These are phyloP conservation scores for Pseudococcus jackbeardsleyi DNA, from an alignment of 2,888 invertebrate genomes.

Conservation along the genomic window DNA sequence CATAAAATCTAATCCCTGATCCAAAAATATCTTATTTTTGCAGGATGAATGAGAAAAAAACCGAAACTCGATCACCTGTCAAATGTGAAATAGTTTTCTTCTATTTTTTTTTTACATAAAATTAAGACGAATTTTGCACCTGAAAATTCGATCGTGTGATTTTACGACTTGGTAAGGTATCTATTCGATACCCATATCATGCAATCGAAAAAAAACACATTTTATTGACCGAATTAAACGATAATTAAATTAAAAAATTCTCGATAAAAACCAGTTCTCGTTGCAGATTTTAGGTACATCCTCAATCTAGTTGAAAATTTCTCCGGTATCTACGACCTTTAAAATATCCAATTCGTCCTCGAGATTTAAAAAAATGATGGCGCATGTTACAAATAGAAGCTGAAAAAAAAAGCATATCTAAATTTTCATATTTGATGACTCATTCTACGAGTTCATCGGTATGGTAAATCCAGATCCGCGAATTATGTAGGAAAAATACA, in stretches of 20 bases:
- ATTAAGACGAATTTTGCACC: not conserved
- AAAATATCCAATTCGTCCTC: not conserved
- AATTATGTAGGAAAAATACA: not conserved
- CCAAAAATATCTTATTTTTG: not conserved
- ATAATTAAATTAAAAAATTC: not conserved
- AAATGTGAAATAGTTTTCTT: not conserved
- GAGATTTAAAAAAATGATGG: not conserved
- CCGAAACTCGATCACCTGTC: not conserved
- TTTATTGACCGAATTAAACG: constrained; percentile 20
- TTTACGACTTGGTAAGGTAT: not conserved
- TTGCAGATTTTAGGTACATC: not conserved
- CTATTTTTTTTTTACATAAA: not conserved
- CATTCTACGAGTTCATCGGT: not conserved
- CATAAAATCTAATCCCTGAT: not conserved
- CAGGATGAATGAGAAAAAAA: not conserved
- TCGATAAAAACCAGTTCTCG: not conserved
- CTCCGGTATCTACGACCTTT: not conserved
- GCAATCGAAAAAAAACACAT: not conserved
- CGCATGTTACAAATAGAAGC: not conserved
- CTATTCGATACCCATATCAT: not conserved
- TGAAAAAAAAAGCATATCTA: not conserved
- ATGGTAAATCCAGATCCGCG: not conserved
- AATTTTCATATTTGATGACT: not conserved
- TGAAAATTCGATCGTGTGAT: not conserved
- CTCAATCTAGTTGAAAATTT: not conserved